Percentiles rank a stretch among this genome's conserved stretches.
Evolutionary conservation across 2,888 invertebrate genomes (phyloP).

Genomic region (Drosophila paranaensis): DNA sequence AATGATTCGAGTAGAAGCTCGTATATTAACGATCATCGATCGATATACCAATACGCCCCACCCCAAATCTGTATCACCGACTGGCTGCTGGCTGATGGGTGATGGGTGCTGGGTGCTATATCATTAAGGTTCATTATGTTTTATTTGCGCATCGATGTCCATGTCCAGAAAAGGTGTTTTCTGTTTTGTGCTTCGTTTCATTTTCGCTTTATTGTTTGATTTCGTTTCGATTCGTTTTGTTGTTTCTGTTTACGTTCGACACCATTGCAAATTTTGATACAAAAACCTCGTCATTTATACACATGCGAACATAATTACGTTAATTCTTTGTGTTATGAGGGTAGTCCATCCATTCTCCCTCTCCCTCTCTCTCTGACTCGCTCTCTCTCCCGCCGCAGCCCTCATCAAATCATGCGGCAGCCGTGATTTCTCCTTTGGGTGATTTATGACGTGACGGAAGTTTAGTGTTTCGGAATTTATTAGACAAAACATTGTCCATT

Average conservation of each 20-base stretch:
- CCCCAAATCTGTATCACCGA: slow-evolving; percentile 30
- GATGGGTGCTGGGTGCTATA: slow-evolving; percentile 52
- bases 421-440: slow-evolving; percentile 43
- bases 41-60: slow-evolving; percentile 46
- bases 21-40: slow-evolving; percentile 54
- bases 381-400: slow-evolving; percentile 40
- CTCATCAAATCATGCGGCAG: slow-evolving; percentile 57
- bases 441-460: slow-evolving; percentile 77
- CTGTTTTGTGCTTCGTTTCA: slow-evolving; percentile 63
- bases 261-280: slow-evolving; percentile 72
- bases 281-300: slow-evolving; percentile 65
- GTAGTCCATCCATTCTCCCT: slow-evolving; percentile 32
- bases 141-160: slow-evolving; percentile 66
- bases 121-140: slow-evolving; percentile 77
- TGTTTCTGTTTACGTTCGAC: slow-evolving; percentile 73
- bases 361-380: neutral
- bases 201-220: slow-evolving; percentile 71
- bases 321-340: slow-evolving; percentile 71
- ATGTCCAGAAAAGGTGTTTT: slow-evolving; percentile 72
- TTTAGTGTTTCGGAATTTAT: slow-evolving; percentile 76
- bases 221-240: slow-evolving; percentile 48
- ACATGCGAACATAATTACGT: slow-evolving; percentile 78
- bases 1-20: slow-evolving; percentile 54
- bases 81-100: slow-evolving; percentile 17
- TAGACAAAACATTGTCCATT: slow-evolving; percentile 72